These are phyloP conservation scores for Drosophila pruinosa DNA, from an alignment of 1,140 invertebrate genomes.

Conservation along the genomic window DNA sequence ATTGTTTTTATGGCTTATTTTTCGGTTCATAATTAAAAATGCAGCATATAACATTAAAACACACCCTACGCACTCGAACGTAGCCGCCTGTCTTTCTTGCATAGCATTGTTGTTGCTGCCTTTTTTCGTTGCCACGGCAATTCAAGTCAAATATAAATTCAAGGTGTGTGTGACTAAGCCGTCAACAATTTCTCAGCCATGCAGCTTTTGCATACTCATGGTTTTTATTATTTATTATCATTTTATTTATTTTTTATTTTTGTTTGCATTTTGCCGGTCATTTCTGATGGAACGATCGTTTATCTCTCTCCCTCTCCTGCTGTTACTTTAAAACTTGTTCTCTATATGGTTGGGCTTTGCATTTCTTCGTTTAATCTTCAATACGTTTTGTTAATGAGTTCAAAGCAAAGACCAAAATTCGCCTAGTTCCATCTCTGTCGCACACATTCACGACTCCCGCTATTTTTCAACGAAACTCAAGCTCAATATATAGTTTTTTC, in stretches of 20 bases:
- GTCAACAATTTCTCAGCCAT: conserved; percentile 51
- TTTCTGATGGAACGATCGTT: conserved; percentile 47
- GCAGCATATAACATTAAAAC: conserved; percentile 56
- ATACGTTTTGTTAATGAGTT: conserved; percentile 75
- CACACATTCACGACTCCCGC: conserved; percentile 47
- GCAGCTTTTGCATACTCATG: conserved; percentile 58
- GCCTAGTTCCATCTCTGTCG: conserved; percentile 25
- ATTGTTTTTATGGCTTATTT: conserved; percentile 60
- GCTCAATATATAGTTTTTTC: conserved; percentile 28
- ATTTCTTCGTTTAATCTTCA: conserved; percentile 65
- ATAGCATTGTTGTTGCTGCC: conserved; percentile 29
- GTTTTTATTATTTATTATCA: conserved; percentile 43
- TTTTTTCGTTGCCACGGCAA: conserved; percentile 67
- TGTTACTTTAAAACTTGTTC: conserved; percentile 57
- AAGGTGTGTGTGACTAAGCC: conserved; percentile 76
- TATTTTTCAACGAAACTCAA: conserved; percentile 67
- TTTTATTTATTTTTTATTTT: conserved; percentile 12
- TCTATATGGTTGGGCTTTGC: conserved; percentile 34
- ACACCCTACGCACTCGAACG: conserved; percentile 58
- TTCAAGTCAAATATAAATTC: conserved; percentile 50
- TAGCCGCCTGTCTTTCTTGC: conserved; percentile 33
- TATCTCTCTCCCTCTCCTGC: conserved; percentile 3
- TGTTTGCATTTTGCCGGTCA: conserved; percentile 69
- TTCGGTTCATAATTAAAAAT: conserved; percentile 73
- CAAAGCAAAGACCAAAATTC: conserved; percentile 43